phyloP scores from a whole-genome alignment of 2,797 vertebrate species.

The Hyperoplus lanceolatus region DNA sequence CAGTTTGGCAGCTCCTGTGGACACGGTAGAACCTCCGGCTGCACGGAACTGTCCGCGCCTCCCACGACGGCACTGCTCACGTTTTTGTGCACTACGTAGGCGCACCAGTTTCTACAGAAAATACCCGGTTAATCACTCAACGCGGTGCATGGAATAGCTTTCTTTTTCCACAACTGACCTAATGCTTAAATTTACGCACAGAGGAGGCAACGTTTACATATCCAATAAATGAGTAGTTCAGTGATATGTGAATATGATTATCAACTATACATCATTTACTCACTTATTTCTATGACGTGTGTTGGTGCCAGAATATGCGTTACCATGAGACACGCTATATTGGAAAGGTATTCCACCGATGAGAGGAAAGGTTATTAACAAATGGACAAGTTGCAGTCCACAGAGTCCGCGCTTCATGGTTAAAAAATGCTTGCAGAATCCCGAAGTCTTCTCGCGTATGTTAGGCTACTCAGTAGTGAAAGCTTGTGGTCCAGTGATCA shows the following conservation, averaged over 20 bases:
- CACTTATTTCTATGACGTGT: conserved; percentile 84
- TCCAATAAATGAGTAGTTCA: not conserved
- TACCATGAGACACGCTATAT: conserved; percentile 78
- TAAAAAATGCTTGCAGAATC: not conserved
- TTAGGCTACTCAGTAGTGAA: conserved; percentile 27
- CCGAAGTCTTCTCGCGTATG: not conserved
- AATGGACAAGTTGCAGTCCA: conserved; percentile 39
- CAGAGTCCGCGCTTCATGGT: conserved; percentile 66
- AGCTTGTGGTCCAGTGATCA: conserved; percentile 13
- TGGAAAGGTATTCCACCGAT: conserved; percentile 78
- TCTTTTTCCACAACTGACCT: not conserved
- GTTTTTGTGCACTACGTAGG: conserved; percentile 94
- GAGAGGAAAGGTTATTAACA: conserved; percentile 65
- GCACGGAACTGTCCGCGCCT: conserved; percentile 89
- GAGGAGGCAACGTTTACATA: not conserved
- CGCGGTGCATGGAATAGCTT: no score
- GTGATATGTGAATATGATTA: not conserved
- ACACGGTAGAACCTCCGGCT: conserved; percentile 88
- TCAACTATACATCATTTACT: conserved; percentile 49
- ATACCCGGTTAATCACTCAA: not conserved
- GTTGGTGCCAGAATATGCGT: conserved; percentile 69
- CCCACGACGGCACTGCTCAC: conserved; percentile 93
- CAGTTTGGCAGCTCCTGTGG: conserved; percentile 88
- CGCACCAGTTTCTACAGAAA: conserved; percentile 94
- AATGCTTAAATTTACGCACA: conserved; percentile 9